A percentile compares a stretch with the other conserved stretches of the same genome.
phyloP scores from a whole-genome alignment of 1,140 invertebrate species.

The Halotydeus destructor region DNA sequence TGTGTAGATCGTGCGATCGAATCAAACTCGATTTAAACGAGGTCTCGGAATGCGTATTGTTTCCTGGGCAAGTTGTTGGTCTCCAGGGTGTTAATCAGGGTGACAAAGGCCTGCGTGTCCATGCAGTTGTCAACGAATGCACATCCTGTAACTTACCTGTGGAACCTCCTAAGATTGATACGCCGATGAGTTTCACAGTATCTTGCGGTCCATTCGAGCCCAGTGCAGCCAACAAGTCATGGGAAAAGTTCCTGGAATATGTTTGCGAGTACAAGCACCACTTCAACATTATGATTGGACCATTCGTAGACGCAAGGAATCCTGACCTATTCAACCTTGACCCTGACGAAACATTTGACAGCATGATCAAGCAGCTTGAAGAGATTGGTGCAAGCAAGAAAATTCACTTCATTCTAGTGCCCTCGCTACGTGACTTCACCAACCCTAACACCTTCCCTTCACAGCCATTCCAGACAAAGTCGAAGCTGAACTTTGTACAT shows the following conservation, averaged over 20 bases:
- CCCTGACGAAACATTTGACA: slow-evolving; percentile 3
- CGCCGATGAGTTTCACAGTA: too few species aligned
- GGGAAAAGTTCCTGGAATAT: slow-evolving; percentile 24
- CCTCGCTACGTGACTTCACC: slow-evolving; percentile 51
- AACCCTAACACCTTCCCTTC: slow-evolving; percentile 58
- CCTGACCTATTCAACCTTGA: not conserved
- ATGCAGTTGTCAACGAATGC: too few species aligned
- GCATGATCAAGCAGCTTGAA: slow-evolving; percentile 1
- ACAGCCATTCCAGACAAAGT: slow-evolving; percentile 29
- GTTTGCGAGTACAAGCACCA: slow-evolving; percentile 42
- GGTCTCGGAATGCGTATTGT: too few species aligned
- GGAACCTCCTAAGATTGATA: too few species aligned
- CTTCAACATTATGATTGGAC: slow-evolving; percentile 48
- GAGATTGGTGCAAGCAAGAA: slow-evolving; percentile 27
- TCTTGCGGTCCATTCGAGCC: not conserved
- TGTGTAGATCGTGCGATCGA: too few species aligned
- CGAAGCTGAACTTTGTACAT: slow-evolving; percentile 12
- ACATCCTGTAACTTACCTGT: too few species aligned
- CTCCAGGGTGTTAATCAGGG: too few species aligned
- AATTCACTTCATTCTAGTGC: slow-evolving; percentile 46
- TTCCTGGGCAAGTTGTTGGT: too few species aligned
- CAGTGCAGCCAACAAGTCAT: not conserved
- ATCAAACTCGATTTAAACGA: too few species aligned
- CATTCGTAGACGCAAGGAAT: slow-evolving; percentile 42
- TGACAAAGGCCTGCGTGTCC: too few species aligned